Evolutionary conservation across 1,140 invertebrate species (phyloP).

Genomic region (Monomorium pharaonis): DNA sequence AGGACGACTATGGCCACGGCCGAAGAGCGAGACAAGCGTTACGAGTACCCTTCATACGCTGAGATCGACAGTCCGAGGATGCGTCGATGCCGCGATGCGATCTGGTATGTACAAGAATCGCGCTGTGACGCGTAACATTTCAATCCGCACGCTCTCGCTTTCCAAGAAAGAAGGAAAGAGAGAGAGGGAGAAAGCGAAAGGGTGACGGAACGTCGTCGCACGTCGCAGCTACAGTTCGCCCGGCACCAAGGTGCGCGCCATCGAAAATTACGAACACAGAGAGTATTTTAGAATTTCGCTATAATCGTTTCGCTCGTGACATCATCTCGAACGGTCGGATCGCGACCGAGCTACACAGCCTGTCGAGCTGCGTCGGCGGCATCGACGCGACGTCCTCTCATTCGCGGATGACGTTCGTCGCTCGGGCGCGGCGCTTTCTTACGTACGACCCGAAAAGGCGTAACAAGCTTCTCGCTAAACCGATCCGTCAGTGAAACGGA

Average conservation of each 20-base stretch:
- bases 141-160: background rate
- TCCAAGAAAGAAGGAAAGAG: background rate
- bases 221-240: background rate
- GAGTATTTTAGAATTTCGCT: constrained; percentile 41
- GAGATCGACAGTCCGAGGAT: constrained; percentile 18
- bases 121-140: background rate
- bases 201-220: constrained; percentile 2
- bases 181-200: background rate
- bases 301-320: background rate
- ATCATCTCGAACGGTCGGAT: background rate
- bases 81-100: constrained; percentile 18
- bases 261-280: constrained; percentile 45
- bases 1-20: background rate
- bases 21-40: background rate
- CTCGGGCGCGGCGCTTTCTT: constrained; percentile 34
- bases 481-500: constrained; percentile 76
- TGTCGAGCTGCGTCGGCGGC: background rate
- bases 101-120: constrained; percentile 2
- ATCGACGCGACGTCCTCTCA: constrained; percentile 14
- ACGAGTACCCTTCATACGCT: background rate
- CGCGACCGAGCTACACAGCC: background rate
- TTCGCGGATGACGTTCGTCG: constrained; percentile 23
- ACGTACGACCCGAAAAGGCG: constrained; percentile 50
- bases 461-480: constrained; percentile 63
- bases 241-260: background rate